Conservation (phyloP, 2,113 vertebrate species). For the Orientallactaga bullata region DNA sequence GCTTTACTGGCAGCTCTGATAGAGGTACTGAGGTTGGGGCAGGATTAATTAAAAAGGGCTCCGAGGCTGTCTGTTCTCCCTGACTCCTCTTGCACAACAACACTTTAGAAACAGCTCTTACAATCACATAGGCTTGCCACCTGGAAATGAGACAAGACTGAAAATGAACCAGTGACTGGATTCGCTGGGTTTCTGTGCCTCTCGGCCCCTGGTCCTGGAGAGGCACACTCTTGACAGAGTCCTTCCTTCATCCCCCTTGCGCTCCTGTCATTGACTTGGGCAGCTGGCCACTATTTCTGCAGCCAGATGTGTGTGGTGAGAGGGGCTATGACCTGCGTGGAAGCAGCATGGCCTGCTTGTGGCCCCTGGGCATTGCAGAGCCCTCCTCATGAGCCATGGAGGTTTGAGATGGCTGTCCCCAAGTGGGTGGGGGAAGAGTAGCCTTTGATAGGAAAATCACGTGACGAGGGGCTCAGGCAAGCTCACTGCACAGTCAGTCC, state of each 20-base stretch:
- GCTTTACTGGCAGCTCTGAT: not conserved
- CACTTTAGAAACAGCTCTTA: not conserved
- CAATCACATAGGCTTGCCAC: not conserved
- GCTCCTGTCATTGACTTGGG: not conserved
- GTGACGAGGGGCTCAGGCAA: not conserved
- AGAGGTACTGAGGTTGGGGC: no score
- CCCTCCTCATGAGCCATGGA: no score
- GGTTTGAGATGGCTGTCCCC: rapidly evolving
- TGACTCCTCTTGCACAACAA: not conserved
- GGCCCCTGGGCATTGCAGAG: no score
- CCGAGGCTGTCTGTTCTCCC: not conserved
- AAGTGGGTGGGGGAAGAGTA: no score
- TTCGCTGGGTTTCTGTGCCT: not conserved
- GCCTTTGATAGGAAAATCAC: not conserved
- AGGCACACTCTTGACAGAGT: not conserved
- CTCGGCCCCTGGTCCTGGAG: not conserved
- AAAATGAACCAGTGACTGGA: not conserved
- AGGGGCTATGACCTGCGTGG: not conserved
- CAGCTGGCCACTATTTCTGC: not conserved
- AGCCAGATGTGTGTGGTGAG: not conserved
- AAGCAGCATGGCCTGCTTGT: not conserved
- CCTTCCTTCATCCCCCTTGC: not conserved
- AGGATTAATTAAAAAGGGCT: not conserved
- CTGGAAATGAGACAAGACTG: not conserved
- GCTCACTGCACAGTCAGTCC: not conserved